These are phyloP conservation scores for Nomada fabriciana DNA, from an alignment of 2,888 invertebrate genomes.

Conservation along the genomic window DNA sequence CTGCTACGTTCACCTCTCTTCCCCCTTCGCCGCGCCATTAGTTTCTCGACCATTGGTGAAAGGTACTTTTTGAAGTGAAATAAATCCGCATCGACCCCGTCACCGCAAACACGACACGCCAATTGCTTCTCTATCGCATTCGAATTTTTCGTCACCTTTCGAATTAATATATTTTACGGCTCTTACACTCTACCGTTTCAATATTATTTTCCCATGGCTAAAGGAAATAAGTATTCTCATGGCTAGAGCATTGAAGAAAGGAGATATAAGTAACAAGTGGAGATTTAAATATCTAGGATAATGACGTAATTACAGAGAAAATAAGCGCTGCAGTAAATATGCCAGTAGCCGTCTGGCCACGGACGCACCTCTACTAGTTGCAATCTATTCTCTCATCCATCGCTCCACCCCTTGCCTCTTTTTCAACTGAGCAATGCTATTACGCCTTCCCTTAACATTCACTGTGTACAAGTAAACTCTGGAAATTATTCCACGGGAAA, in stretches of 20 bases:
- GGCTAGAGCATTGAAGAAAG: no score
- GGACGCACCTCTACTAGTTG: background rate
- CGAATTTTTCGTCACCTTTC: background rate
- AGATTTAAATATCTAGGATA: no score
- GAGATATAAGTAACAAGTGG: no score
- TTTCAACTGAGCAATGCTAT: background rate
- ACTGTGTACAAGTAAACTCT: background rate
- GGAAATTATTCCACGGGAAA: conserved; percentile 1
- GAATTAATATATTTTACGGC: conserved; percentile 1
- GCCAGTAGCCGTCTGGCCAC: background rate
- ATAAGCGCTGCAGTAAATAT: background rate
- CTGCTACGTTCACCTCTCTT: conserved; percentile 25
- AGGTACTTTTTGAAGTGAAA: conserved; percentile 44
- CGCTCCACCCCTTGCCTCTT: background rate
- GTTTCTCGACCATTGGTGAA: conserved; percentile 36
- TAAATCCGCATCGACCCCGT: conserved; percentile 45
- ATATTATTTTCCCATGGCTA: no score
- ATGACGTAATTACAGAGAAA: background rate
- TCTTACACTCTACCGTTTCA: no score
- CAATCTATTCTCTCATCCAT: background rate
- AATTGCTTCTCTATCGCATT: conserved; percentile 14
- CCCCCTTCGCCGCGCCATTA: conserved; percentile 35
- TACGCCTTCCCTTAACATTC: background rate
- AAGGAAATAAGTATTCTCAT: no score
- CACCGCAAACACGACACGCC: conserved; percentile 21